Base-by-base conservation (phyloP, 2,797 vertebrate genomes). In the Gymnopithys bicolor region DNA sequence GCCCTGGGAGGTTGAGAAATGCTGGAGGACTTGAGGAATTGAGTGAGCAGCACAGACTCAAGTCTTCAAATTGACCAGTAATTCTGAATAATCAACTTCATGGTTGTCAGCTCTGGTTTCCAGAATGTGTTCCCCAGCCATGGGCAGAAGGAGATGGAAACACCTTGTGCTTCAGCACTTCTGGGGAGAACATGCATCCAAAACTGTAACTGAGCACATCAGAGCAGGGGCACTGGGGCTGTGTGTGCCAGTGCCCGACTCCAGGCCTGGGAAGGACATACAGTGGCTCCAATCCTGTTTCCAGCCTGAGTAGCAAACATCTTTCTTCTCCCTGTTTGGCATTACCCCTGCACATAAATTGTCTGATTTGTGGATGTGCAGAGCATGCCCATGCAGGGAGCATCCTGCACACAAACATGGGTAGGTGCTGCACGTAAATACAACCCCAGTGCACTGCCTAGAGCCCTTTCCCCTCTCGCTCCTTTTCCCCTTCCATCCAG, bases 11-110 rank as follows among this genome's bases (percentile, higher is more conserved):
- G 76, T 59, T 32, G 69, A 45, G 76, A 66, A 81, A 53, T 15
- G n/a, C 75, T 71, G 15, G 70, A 73, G 84, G 39, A 92, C 48
- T 3, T 27, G 66, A 89, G 68, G 71, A 55, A 59, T 6, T 21
- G 48, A 81, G 52, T 2, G 12, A 78, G 58, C 51, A 43, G 33
- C 19, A 45, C 69, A 60, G 85, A 13, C 68, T 60, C 1, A 1
- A 48, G 67, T 33, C 91, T 90, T 88, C 89, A 88, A 79, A 88
- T 55, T 84, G 91, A 82, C 70, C 83, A n/a, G 67, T 79, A 78
- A 56, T 94, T 94, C 77, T 60, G 84, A 78, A 76, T 88, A 91
- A 93, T 81, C 77, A 80, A n/a, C 90, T 75, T 68, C 87, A 88
- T 1, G 1, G 22, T 51, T 91, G 86, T 79, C 74, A 70, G 86